Evolutionary conservation across 2,888 invertebrate species (phyloP), one percentile per base, ranked within the genome.

Genomic region (Bembecia ichneumoniformis): DNA sequence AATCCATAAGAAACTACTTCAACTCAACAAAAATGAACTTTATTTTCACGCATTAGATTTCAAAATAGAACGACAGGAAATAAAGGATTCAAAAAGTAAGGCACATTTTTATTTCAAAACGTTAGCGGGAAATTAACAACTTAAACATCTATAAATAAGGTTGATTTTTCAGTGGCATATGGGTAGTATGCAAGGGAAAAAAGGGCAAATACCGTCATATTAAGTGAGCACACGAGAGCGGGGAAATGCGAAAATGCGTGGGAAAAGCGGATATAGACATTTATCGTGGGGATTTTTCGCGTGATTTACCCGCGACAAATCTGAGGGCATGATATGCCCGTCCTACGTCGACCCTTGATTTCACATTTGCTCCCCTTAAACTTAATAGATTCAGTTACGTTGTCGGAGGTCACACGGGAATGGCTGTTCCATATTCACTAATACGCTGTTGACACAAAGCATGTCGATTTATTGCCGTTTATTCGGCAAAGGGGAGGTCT

Each of bases 241-340:
- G 84, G 84, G 82, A 76, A 82, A 80, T 70, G 80, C 72, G 80
- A 83, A 86, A 87, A 86, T 82, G 84, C 82, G 83, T 87, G 84
- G 82, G 83, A 84, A 86, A 84, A 84, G 76, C 83, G 84, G 86
- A 86, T 87, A 86, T 83, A 84, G 86, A 86, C 84, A 73, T 86
- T 83, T 83, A 84, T 83, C 82, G 82, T 64, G 63, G 86, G 86
- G 83, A 84, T 86, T 86, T 86, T 79, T 78, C 86, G 82, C 77
- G 75, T 86, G 86, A 86, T 86, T 87, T 86, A 78, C 68, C 65
- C 72, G 74, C 73, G 82, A 84, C 83, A 84, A 84, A 83, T 83
- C 82, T 71, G 77, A 74, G 82, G 76, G 77, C 64, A 69, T 77
- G 74, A 77, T 66, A 46, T 63, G 70, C 55, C 83, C 66, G 51